Percentiles rank a stretch among this genome's conserved stretches.
Conservation (phyloP, 2,113 vertebrate genomes). For the Pandion haliaetus region DNA sequence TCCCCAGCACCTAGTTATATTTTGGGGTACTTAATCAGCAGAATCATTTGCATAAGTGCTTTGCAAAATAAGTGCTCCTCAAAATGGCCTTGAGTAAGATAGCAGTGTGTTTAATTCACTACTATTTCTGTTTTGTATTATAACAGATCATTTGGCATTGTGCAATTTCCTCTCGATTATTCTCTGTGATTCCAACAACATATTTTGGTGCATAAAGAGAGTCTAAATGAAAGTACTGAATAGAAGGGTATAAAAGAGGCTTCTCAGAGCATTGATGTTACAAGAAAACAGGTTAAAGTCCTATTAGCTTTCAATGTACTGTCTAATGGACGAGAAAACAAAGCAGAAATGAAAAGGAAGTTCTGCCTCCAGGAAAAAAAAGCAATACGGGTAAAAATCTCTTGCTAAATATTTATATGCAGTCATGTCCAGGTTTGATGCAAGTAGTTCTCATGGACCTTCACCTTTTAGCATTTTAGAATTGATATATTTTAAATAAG, state of each 20-base stretch:
- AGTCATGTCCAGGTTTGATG: neutral
- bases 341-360: neutral
- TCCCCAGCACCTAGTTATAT: neutral
- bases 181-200: neutral
- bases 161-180: neutral
- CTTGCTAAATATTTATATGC: neutral
- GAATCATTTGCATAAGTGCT: neutral
- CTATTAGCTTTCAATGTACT: neutral
- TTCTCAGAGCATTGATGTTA: neutral
- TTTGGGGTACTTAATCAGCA: neutral
- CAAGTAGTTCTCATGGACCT: neutral
- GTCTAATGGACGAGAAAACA: neutral
- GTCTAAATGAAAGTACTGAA: neutral
- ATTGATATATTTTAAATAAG: neutral
- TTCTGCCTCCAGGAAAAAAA: neutral
- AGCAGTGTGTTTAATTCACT: neutral
- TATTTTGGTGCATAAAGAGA: neutral
- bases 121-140: neutral
- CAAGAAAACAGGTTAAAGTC: conserved; percentile 15
- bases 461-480: neutral
- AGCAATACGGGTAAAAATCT: neutral
- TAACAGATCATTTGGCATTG: neutral
- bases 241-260: neutral
- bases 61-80: neutral
- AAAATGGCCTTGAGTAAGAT: neutral